phyloP scores from a whole-genome alignment of 2,113 vertebrate species.

The Lanius ludovicianus region DNA sequence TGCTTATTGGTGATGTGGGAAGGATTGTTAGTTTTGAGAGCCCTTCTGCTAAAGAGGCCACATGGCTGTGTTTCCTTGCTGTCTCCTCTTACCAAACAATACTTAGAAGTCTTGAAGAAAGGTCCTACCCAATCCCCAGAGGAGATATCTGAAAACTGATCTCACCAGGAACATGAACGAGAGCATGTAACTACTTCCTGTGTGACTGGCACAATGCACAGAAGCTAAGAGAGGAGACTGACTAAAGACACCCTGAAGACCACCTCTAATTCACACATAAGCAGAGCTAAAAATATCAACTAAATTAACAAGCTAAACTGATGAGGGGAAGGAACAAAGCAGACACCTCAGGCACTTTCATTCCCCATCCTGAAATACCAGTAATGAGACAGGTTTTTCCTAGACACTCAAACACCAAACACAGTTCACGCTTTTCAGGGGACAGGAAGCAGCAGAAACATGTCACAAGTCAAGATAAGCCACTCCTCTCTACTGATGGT shows the following conservation, averaged over 20 bases:
- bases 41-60: neutral
- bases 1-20: neutral
- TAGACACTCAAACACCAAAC: neutral
- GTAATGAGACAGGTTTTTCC: neutral
- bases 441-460: neutral
- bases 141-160: neutral
- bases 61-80: neutral
- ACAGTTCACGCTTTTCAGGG: neutral
- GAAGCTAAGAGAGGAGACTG: neutral
- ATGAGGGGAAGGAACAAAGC: accelerated
- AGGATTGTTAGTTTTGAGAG: neutral
- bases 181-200: neutral
- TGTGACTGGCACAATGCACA: accelerated
- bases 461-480: neutral
- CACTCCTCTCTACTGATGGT: accelerated
- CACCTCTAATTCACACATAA: neutral
- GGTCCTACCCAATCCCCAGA: neutral
- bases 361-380: neutral
- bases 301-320: neutral
- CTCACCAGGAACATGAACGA: neutral
- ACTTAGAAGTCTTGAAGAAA: neutral
- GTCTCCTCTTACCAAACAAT: neutral
- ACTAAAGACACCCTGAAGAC: neutral
- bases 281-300: neutral
- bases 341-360: neutral